Evolutionary conservation across 2,888 invertebrate species (phyloP), one percentile per base, ranked within the genome.

Genomic region (Torymus tubicola): DNA sequence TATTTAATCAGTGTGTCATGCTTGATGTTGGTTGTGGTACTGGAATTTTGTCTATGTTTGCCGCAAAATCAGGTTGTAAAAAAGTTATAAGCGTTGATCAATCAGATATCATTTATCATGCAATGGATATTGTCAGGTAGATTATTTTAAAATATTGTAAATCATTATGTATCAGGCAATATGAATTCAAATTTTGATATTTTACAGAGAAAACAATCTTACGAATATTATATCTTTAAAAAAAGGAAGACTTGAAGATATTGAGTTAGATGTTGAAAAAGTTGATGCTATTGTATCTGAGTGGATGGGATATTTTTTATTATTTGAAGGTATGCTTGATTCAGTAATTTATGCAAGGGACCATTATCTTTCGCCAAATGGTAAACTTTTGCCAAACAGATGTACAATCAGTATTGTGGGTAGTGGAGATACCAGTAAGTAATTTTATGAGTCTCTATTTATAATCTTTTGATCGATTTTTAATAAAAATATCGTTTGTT

Each of bases 1-100:
- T 93, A 77, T 93, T 98, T 73, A 92, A 92, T 86, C 94, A 94
- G 60, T 97, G 97, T 91, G 92, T 94, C 24, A 97, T 99, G 21
- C 92, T 99, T 81, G 99, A 99, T 92, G 95, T 99, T 77, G 99
- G 99, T 55, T 99, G 99, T 91, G 99, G 99, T 31, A 99, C 99
- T 0, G 97, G 98, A 50, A 99, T 99, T 85, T 92, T 99, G 31
- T 98, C 98, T 14, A 98, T 99, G 97, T 99, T 99, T 92, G 96
- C 97, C 84, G 98, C 98, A 13, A 95, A 96, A 88, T 97, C 98
- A 24, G 99, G 98, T 42, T 99, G 99, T 61, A 93, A 94, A 81
- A 94, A 93, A 91, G 97, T 99, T 5, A 95, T 96, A 88, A 99
- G 97, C 85, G 94, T 99, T 84, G 99, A 99, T 90, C 97, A 97